Conservation (phyloP, 1,140 invertebrate genomes). For the Drosophila arawakana region DNA sequence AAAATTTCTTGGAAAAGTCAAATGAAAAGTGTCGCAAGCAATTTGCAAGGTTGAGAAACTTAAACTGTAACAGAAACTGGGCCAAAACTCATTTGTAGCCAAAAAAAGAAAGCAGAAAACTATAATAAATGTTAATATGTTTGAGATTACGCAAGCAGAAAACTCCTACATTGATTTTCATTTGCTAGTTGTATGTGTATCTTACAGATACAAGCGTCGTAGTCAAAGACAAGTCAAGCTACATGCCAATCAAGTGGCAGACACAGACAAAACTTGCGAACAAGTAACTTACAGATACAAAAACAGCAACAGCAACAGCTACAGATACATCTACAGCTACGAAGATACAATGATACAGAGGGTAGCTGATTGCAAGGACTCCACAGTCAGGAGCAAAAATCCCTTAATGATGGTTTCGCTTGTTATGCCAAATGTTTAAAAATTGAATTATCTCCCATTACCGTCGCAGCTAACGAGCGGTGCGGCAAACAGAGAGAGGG, state of each 20-base stretch:
- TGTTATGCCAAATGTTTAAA: slow-evolving; percentile 84
- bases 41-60: slow-evolving; percentile 30
- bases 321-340: slow-evolving; percentile 5
- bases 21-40: slow-evolving; percentile 45
- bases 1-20: slow-evolving; percentile 14
- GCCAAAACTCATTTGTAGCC: slow-evolving; percentile 46
- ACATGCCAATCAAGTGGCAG: slow-evolving; percentile 55
- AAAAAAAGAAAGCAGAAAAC: slow-evolving; percentile 29
- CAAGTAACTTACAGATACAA: slow-evolving; percentile 63
- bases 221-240: slow-evolving; percentile 32
- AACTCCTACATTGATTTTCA: slow-evolving; percentile 57
- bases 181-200: slow-evolving; percentile 8
- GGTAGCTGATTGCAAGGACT: slow-evolving; percentile 64
- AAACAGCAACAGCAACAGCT: slow-evolving; percentile 10
- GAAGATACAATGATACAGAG: not conserved
- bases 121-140: slow-evolving; percentile 75
- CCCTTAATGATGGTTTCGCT: slow-evolving; percentile 84
- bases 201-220: slow-evolving; percentile 14
- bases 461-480: slow-evolving; percentile 78
- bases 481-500: slow-evolving; percentile 30
- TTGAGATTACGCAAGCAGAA: slow-evolving; percentile 60
- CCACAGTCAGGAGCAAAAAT: slow-evolving; percentile 69
- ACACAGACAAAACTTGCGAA: slow-evolving; percentile 65
- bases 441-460: slow-evolving; percentile 84
- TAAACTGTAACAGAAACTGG: slow-evolving; percentile 41